phyloP scores from a whole-genome alignment of 2,888 invertebrate species.

The Labia minor region DNA sequence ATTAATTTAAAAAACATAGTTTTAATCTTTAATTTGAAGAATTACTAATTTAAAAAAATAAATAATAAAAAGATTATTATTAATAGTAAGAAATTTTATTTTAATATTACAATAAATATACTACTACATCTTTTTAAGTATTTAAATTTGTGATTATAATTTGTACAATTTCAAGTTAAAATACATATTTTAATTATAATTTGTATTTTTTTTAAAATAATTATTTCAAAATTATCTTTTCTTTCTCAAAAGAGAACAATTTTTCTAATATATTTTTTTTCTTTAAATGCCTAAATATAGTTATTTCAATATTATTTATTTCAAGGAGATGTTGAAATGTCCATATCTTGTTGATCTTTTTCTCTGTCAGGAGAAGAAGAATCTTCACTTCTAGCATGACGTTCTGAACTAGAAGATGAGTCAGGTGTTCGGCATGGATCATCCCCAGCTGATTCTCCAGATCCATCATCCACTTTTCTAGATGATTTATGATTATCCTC shows the following conservation, averaged over 20 bases:
- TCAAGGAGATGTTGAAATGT: constrained; percentile 67
- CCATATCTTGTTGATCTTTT: constrained; percentile 44
- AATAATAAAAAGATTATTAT: too few species aligned
- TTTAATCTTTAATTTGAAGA: too few species aligned
- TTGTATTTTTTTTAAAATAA: constrained; percentile 4
- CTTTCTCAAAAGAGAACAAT: not conserved
- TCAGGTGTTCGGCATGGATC: not conserved
- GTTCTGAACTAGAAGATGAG: not conserved
- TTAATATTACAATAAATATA: too few species aligned
- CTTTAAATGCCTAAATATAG: not conserved
- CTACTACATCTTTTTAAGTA: too few species aligned
- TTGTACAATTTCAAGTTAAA: too few species aligned
- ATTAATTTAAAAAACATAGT: too few species aligned
- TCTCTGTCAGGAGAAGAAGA: constrained; percentile 20
- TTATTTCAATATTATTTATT: not conserved
- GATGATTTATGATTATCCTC: not conserved
- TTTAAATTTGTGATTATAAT: too few species aligned
- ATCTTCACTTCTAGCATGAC: not conserved
- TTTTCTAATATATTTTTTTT: not conserved
- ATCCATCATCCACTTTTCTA: constrained; percentile 16
- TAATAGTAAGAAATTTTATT: too few species aligned
- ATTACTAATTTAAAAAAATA: too few species aligned
- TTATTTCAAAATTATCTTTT: not conserved
- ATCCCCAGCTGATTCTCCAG: constrained; percentile 16
- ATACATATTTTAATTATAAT: not conserved